phyloP scores from a whole-genome alignment of 92 coral and sea anemone genomes.

The Actinernus sp. region DNA sequence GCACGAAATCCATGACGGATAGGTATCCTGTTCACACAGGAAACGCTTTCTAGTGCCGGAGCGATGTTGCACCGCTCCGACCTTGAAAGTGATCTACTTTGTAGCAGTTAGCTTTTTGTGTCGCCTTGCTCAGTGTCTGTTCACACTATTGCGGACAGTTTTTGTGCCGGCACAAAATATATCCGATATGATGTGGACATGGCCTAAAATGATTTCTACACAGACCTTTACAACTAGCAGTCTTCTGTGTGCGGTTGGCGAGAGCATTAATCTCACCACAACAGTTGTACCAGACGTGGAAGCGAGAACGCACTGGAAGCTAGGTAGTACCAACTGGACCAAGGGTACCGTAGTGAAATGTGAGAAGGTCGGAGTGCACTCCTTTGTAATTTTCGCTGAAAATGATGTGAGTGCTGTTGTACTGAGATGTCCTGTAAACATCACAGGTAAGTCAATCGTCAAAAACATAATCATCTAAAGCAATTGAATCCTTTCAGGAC shows the following conservation, averaged over 20 bases:
- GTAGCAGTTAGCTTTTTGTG: too few relatives aligned
- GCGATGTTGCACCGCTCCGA: too few relatives aligned
- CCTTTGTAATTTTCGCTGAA: conserved; percentile 38
- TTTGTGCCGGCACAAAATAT: too few relatives aligned
- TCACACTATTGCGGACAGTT: too few relatives aligned
- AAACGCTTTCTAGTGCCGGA: too few relatives aligned
- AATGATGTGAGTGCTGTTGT: conserved; percentile 58
- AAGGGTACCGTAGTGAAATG: conserved; percentile 34
- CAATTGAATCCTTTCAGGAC: too few relatives aligned
- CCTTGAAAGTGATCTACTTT: too few relatives aligned
- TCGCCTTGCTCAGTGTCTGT: too few relatives aligned
- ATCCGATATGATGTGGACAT: too few relatives aligned
- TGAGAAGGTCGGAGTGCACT: conserved; percentile 4
- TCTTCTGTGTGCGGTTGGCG: conserved; percentile 43
- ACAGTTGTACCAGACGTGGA: conserved; percentile 27
- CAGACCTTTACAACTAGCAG: conserved; percentile 38
- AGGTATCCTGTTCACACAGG: too few relatives aligned
- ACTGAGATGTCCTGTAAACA: conserved; percentile 28
- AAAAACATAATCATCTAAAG: background rate
- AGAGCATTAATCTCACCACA: conserved; percentile 5
- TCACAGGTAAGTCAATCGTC: conserved; percentile 10
- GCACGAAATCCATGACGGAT: too few relatives aligned
- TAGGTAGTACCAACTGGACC: conserved; percentile 15
- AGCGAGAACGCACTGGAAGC: conserved; percentile 5
- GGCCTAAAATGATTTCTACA: background rate